Evolutionary conservation across 2,888 invertebrate species (phyloP).

Genomic region (Scotopteryx bipunctaria): DNA sequence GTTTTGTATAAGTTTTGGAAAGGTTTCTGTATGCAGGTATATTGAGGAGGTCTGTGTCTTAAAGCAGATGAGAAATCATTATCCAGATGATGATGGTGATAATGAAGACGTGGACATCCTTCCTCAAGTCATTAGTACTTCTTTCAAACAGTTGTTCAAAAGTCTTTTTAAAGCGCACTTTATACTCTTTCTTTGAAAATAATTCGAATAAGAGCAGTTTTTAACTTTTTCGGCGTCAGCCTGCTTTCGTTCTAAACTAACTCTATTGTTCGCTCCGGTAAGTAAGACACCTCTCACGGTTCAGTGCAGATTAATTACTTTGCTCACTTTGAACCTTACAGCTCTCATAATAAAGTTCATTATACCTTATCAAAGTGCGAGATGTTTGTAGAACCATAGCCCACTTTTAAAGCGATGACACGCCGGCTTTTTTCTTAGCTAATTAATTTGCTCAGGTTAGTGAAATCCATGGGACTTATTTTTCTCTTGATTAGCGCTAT

Average conservation of each 20-base stretch:
- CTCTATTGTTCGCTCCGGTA: constrained; percentile 48
- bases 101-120: too few relatives aligned
- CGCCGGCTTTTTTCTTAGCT: constrained; percentile 55
- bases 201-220: too few relatives aligned
- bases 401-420: constrained; percentile 69
- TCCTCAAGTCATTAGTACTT: too few relatives aligned
- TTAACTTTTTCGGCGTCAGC: too few relatives aligned
- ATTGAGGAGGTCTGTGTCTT: too few relatives aligned
- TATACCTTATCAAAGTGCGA: constrained; percentile 16
- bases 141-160: too few relatives aligned
- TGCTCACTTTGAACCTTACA: constrained; percentile 14
- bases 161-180: background rate
- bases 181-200: too few relatives aligned
- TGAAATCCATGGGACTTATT: constrained; percentile 56
- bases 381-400: constrained; percentile 46
- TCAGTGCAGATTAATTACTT: constrained; percentile 33
- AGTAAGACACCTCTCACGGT: constrained; percentile 56
- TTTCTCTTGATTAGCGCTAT: constrained; percentile 20
- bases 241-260: constrained; percentile 15
- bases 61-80: too few relatives aligned
- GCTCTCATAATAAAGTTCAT: constrained; percentile 5
- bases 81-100: too few relatives aligned
- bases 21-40: too few relatives aligned
- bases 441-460: constrained; percentile 68
- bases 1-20: too few relatives aligned